phyloP scores from a whole-genome alignment of 30 jellyfish, hydroid and myxozoan genomes.

The Clytia hemisphaerica region DNA sequence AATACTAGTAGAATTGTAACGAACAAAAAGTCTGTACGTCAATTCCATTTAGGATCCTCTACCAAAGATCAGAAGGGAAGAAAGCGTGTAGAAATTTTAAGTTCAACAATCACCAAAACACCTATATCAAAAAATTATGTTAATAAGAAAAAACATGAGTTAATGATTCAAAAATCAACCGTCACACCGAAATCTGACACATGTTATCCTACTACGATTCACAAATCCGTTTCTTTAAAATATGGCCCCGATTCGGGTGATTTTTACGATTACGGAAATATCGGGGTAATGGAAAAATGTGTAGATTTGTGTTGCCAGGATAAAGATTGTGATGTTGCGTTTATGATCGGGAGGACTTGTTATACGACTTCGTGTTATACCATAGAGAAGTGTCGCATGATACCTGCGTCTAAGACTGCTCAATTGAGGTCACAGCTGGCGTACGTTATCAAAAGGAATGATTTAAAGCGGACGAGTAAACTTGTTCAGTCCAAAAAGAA shows the following conservation, averaged over 20 bases:
- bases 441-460: conserved; percentile 68
- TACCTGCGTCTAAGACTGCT: conserved; percentile 45
- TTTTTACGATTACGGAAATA: conserved; percentile 88
- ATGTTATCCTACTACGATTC: conserved; percentile 73
- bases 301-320: conserved; percentile 93
- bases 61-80: too few species aligned
- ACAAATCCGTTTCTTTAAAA: conserved; percentile 73
- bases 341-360: conserved; percentile 88
- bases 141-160: background rate
- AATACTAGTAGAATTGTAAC: too few species aligned
- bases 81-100: background rate
- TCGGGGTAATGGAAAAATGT: conserved; percentile 82
- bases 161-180: background rate
- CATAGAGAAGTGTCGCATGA: conserved; percentile 87
- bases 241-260: conserved; percentile 96
- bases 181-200: conserved; percentile 43
- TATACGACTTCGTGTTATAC: conserved; percentile 91
- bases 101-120: too few species aligned
- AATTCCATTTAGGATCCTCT: too few species aligned
- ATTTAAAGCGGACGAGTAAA: conserved; percentile 48
- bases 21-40: too few species aligned
- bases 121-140: too few species aligned
- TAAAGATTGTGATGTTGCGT: conserved; percentile 87
- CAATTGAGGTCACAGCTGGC: conserved; percentile 76
- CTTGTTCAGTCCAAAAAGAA: conserved; percentile 43